Evolutionary conservation across 2,797 vertebrate genomes (phyloP).

Genomic region (Oreochromis grahami): DNA sequence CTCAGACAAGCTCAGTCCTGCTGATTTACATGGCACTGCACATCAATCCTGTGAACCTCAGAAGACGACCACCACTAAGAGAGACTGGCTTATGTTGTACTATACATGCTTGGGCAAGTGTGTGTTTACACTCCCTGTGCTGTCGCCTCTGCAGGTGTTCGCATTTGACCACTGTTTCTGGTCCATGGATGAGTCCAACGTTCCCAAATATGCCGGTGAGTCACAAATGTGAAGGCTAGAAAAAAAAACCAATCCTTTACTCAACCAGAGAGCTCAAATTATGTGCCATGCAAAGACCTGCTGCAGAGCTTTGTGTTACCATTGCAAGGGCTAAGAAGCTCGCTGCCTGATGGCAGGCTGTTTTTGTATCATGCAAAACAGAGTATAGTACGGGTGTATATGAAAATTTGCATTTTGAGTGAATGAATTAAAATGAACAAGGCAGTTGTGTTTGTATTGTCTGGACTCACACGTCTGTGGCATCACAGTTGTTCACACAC

Average conservation of each 20-base stretch:
- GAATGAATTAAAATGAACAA: neutral
- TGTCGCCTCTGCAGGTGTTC: slow-evolving; percentile 84
- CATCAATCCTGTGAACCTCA: slow-evolving; percentile 4
- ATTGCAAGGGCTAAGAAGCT: neutral
- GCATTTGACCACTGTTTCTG: slow-evolving; percentile 99
- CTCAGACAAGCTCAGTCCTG: slow-evolving; percentile 49
- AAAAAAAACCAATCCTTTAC: neutral
- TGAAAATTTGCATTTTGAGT: slow-evolving; percentile 21
- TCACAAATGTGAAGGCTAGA: slow-evolving; percentile 21
- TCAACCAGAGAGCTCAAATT: slow-evolving; percentile 15
- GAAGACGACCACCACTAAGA: neutral
- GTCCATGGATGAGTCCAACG: slow-evolving; percentile 98
- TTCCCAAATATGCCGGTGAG: slow-evolving; percentile 95
- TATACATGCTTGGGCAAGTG: slow-evolving; percentile 46
- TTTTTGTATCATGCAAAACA: slow-evolving; percentile 43
- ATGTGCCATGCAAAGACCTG: neutral
- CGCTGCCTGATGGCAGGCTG: neutral
- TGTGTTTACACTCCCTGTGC: slow-evolving; percentile 28
- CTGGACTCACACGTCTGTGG: neutral
- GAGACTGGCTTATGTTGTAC: neutral
- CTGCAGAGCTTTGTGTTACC: neutral
- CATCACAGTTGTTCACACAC: neutral
- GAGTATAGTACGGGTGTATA: neutral
- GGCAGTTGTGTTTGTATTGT: neutral
- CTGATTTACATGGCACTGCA: slow-evolving; percentile 24